Base-by-base conservation (phyloP, 2,797 vertebrate species). In the Neopelma chrysocephalum region DNA sequence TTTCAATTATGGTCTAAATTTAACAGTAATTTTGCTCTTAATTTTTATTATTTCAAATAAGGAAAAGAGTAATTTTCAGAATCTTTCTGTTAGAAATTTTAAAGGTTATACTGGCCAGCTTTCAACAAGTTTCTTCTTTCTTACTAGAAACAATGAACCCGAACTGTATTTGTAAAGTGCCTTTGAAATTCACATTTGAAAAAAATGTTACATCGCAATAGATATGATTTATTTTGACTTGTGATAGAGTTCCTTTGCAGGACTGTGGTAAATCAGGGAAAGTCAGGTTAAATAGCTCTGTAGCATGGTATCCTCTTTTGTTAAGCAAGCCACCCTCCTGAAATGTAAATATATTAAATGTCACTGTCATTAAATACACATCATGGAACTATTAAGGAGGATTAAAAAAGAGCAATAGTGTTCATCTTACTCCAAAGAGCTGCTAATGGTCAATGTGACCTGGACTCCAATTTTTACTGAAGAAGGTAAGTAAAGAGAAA, bases 271-370 rank as follows among this genome's bases (percentile, higher is more conserved):
- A 87, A 61, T 32, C 25, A 65, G 32, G 12, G 22, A n/a, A 65
- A 62, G 38, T 50, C 47, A 78, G 42, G 81, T 53, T 88, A 75
- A 92, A 65, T 61, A 75, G 50, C 50, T 43, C 17, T 47, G 27
- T 34, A 66, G 26, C 21, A 38, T 5, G 27, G 38, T 43, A 40
- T 82, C 36, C n/a, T 71, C 23, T 19, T 87, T 70, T 60, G 20
- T 86, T 64, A 25, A 83, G 68, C 21, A 87, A 82, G 32, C 10
- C 80, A 90, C 19, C 5, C 51, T 89, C 18, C 48, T 83, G 40
- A 83, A 94, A 83, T 29, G n/a, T 62, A 89, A 91, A 89, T 69
- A 56, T 34, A 60, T 81, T 66, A 85, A 93, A 73, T 93, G 69
- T 60, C 60, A 68, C 15, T 60, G 45, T 64, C 72, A 88, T 92